Conservation (phyloP, 2,888 invertebrate genomes). For the Polydrusus pterygomalis region DNA sequence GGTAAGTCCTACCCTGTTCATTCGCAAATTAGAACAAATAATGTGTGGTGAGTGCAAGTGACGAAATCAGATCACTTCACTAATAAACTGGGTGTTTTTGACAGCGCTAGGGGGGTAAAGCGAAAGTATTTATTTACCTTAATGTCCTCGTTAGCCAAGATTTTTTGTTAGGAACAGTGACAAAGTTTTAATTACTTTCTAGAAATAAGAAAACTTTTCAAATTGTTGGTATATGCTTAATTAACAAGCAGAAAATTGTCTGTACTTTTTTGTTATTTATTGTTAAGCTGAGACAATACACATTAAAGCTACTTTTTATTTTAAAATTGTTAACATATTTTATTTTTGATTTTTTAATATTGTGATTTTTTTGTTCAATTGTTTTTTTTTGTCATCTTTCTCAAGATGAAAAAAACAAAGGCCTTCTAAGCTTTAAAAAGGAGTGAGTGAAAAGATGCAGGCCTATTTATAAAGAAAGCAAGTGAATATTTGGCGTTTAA, state of each 20-base stretch:
- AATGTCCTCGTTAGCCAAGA: slow-evolving; percentile 43
- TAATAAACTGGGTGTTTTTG: slow-evolving; percentile 51
- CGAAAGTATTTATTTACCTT: slow-evolving; percentile 39
- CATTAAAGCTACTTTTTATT: neutral
- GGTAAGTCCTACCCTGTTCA: slow-evolving; percentile 16
- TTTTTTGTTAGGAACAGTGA: slow-evolving; percentile 35
- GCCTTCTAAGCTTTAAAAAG: too few species aligned
- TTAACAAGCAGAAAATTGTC: neutral
- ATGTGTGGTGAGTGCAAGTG: slow-evolving; percentile 46
- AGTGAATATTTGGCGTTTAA: too few species aligned
- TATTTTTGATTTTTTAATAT: neutral
- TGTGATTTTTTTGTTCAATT: too few species aligned
- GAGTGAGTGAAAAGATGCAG: too few species aligned
- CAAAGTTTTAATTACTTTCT: slow-evolving; percentile 49
- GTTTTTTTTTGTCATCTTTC: too few species aligned
- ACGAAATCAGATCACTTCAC: slow-evolving; percentile 50
- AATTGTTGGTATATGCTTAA: neutral
- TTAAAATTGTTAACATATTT: too few species aligned
- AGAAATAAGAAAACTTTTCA: slow-evolving; percentile 1
- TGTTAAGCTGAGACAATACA: neutral
- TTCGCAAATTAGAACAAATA: slow-evolving; percentile 46
- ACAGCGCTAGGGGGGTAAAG: slow-evolving; percentile 39
- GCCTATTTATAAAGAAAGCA: too few species aligned
- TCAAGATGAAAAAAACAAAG: too few species aligned
- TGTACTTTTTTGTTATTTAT: neutral